Conservation (phyloP, 1,140 invertebrate genomes). For the Leptinotarsa undecemlineata region DNA sequence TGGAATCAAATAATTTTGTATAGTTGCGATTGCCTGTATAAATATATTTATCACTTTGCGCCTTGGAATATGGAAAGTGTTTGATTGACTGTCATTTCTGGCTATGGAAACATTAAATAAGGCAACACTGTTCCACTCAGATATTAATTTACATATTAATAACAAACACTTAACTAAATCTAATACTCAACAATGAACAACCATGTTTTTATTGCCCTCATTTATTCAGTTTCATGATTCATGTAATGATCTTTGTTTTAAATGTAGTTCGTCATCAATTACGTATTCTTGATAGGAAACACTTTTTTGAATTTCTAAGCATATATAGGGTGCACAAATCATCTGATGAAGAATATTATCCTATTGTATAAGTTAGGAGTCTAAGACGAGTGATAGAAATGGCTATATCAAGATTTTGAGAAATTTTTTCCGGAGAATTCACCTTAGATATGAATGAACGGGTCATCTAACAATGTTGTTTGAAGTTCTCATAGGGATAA, state of each 20-base stretch:
- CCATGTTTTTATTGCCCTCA: constrained; percentile 30
- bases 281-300: not conserved
- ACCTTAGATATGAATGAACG: no score
- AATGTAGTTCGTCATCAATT: not conserved
- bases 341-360: not conserved
- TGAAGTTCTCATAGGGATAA: no score
- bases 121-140: constrained; percentile 5
- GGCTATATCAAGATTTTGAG: not conserved
- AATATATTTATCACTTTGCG: constrained; percentile 50
- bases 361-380: not conserved
- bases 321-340: not conserved
- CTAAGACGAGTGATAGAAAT: no score
- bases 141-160: constrained; percentile 22
- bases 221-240: constrained; percentile 15
- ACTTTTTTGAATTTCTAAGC: not conserved
- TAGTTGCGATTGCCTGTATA: constrained; percentile 45
- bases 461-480: no score
- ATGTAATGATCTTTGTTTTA: not conserved
- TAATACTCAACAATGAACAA: constrained; percentile 27
- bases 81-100: constrained; percentile 28
- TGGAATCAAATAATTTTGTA: constrained; percentile 34
- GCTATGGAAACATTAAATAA: constrained; percentile 11
- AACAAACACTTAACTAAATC: constrained; percentile 28
- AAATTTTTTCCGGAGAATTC: not conserved
- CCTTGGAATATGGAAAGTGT: constrained; percentile 43